Conservation (phyloP, 1,140 invertebrate genomes). For the Ylistrum balloti region DNA sequence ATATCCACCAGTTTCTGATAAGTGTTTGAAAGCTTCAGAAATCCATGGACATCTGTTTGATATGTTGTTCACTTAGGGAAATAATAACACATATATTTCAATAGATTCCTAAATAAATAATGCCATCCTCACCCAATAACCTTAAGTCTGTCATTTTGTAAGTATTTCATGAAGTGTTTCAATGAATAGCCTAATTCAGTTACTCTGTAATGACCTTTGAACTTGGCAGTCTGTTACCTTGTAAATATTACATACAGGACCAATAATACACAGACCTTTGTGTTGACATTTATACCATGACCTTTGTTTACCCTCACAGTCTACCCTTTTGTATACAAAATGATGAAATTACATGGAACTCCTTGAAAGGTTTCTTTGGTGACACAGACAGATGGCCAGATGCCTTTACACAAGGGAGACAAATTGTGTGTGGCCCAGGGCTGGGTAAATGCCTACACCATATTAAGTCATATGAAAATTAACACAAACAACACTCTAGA, state of each 20-base stretch:
- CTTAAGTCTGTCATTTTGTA: conserved; percentile 7
- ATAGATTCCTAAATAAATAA: background rate
- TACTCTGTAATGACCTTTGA: background rate
- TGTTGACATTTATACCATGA: background rate
- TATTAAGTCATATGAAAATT: too few species aligned
- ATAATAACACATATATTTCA: background rate
- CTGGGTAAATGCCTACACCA: too few species aligned
- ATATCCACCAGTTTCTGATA: background rate
- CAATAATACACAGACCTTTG: background rate
- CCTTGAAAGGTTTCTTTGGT: background rate
- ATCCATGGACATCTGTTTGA: background rate
- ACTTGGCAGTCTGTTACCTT: background rate
- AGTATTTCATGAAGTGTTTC: conserved; percentile 8
- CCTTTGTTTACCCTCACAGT: background rate
- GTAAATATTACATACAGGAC: background rate
- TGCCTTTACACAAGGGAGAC: background rate
- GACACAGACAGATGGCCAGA: conserved; percentile 30
- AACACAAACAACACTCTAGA: too few species aligned
- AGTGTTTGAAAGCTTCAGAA: background rate
- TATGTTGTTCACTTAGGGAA: background rate
- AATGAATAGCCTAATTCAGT: background rate
- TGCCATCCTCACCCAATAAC: background rate
- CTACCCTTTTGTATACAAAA: background rate
- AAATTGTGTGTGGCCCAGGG: background rate
- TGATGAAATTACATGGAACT: conserved; percentile 9